phyloP scores from a whole-genome alignment of 1,140 invertebrate genomes.

The Anastatus disparis region DNA sequence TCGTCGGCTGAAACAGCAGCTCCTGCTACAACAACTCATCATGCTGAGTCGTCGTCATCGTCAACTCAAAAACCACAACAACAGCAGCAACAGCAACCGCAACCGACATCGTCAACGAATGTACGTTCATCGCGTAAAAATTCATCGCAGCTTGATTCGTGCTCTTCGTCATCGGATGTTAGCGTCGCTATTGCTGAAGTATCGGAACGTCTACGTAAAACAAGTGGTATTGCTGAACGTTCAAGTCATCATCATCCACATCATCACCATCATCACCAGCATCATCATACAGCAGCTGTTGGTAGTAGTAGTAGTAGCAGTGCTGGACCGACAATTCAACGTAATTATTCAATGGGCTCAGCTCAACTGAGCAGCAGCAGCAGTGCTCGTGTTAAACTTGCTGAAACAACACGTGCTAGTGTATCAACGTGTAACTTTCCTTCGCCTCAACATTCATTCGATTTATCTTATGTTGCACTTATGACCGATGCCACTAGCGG shows the following conservation, averaged over 20 bases:
- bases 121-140: conserved; percentile 66
- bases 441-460: conserved; percentile 59
- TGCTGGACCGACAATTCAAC: conserved; percentile 53
- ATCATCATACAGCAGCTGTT: conserved; percentile 59
- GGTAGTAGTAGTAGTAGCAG: conserved; percentile 8
- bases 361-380: conserved; percentile 39
- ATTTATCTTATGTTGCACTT: conserved; percentile 46
- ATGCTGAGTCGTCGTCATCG: too few species aligned
- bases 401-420: conserved; percentile 56
- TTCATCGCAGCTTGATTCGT: conserved; percentile 69
- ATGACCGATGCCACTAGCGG: too few species aligned
- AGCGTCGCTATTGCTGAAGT: conserved; percentile 72
- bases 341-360: conserved; percentile 59
- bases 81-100: too few species aligned
- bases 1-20: conserved; percentile 51
- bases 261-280: conserved; percentile 69
- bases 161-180: conserved; percentile 78
- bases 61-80: neutral
- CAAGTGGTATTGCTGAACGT: conserved; percentile 77
- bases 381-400: conserved; percentile 46
- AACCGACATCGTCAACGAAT: too few species aligned
- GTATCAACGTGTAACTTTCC: conserved; percentile 58
- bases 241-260: conserved; percentile 59
- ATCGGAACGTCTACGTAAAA: conserved; percentile 69
- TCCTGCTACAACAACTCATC: conserved; percentile 43